A percentile compares a stretch with the other conserved stretches of the same genome.
Evolutionary conservation across 2,888 invertebrate species (phyloP).

Genomic region (Caenorhabditis doughertyi): DNA sequence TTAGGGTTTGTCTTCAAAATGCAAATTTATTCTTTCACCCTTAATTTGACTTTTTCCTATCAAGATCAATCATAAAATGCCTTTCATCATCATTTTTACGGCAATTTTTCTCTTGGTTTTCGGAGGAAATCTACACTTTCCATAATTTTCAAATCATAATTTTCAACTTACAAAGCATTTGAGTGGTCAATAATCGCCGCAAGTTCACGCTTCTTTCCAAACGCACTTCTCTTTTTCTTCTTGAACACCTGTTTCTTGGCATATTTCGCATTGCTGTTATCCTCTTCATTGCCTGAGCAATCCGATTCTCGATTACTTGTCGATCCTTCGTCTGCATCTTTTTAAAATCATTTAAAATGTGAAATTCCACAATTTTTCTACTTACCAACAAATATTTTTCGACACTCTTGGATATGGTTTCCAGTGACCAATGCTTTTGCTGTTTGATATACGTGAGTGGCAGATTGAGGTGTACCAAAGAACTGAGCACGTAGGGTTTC

Average conservation of each 20-base stretch:
- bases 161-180: conserved; percentile 53
- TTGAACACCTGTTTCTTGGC: conserved; percentile 69
- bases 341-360: not conserved
- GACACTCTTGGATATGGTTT: conserved; percentile 70
- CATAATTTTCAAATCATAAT: not conserved
- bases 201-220: conserved; percentile 71
- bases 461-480: conserved; percentile 68
- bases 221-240: conserved; percentile 69
- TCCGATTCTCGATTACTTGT: conserved; percentile 65
- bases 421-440: conserved; percentile 70
- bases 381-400: conserved; percentile 68
- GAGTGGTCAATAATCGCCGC: conserved; percentile 62
- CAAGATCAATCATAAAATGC: not conserved
- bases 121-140: not conserved
- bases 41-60: not conserved
- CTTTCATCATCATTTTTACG: not conserved
- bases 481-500: conserved; percentile 62
- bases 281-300: conserved; percentile 67
- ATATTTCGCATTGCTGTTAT: conserved; percentile 56
- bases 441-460: conserved; percentile 72
- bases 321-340: conserved; percentile 63
- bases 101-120: not conserved
- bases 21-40: not conserved
- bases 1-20: conserved; percentile 37
- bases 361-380: not conserved